Evolutionary conservation across 2,113 vertebrate species (phyloP).

Genomic region (Malurus cyaneus): DNA sequence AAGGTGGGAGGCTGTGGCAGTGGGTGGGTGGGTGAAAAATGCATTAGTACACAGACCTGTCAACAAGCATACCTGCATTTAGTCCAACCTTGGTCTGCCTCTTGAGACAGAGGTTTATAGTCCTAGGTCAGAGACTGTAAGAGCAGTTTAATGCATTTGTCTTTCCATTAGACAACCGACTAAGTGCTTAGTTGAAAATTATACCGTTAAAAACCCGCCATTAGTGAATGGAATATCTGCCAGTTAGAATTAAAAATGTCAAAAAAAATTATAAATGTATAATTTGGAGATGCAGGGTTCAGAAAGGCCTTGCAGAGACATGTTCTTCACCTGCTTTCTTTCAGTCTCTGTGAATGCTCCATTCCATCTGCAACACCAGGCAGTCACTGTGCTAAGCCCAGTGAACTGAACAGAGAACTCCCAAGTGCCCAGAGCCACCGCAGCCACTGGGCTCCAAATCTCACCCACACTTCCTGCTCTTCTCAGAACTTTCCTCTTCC

Average conservation of each 20-base stretch:
- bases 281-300: background rate
- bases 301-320: background rate
- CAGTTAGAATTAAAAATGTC: background rate
- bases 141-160: background rate
- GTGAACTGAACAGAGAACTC: fast-evolving
- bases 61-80: background rate
- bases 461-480: background rate
- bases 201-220: background rate
- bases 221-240: background rate
- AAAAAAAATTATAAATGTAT: background rate
- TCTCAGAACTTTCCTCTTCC: background rate
- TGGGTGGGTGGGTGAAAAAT: background rate
- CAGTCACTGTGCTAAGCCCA: background rate
- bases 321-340: background rate
- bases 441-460: background rate
- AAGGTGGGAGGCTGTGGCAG: background rate
- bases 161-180: background rate
- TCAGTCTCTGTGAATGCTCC: background rate
- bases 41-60: background rate
- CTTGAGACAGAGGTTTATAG: background rate
- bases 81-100: background rate
- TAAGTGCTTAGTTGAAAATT: background rate
- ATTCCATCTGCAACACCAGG: background rate
- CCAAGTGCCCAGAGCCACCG: background rate
- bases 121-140: background rate